Percentiles rank a stretch among this genome's conserved stretches.
These are phyloP conservation scores for Pelecanus crispus DNA, from an alignment of 2,113 vertebrate genomes.

Conservation along the genomic window DNA sequence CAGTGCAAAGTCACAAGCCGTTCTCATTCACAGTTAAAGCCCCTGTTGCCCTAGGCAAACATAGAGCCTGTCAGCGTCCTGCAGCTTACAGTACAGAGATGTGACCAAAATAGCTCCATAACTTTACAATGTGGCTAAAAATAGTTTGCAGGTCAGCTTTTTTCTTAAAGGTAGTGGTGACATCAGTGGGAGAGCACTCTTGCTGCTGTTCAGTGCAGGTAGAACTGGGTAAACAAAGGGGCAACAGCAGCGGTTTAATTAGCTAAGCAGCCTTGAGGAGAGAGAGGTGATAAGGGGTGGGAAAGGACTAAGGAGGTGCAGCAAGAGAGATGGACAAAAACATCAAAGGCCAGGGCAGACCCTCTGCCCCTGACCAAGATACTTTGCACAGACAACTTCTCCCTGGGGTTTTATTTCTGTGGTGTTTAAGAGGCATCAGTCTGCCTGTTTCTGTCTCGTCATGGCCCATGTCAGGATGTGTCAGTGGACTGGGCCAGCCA, in stretches of 20 bases:
- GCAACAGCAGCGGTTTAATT: background rate
- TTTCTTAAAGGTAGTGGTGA: slow-evolving; percentile 18
- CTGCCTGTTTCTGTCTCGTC: background rate
- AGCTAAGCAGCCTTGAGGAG: background rate
- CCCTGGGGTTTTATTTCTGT: background rate
- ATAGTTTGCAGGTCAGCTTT: slow-evolving; percentile 54
- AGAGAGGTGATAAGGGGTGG: background rate
- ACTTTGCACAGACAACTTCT: background rate
- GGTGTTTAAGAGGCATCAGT: background rate
- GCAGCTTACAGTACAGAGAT: slow-evolving; percentile 3
- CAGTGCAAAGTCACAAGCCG: background rate
- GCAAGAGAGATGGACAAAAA: background rate
- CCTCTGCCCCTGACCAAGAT: background rate
- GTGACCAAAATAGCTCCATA: slow-evolving; percentile 51
- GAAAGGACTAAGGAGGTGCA: background rate
- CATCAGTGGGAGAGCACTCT: background rate
- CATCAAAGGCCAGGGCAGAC: background rate
- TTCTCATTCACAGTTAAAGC: background rate
- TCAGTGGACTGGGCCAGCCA: background rate
- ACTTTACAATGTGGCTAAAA: slow-evolving; percentile 37
- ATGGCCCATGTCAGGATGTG: background rate
- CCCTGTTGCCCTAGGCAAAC: slow-evolving; percentile 5
- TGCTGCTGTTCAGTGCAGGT: background rate
- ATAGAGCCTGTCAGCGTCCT: slow-evolving; percentile 24
- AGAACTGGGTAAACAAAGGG: background rate